A percentile compares a stretch with the other conserved stretches of the same genome.
phyloP scores from a whole-genome alignment of 2,797 vertebrate species.

The Scomberomorus guttatus region DNA sequence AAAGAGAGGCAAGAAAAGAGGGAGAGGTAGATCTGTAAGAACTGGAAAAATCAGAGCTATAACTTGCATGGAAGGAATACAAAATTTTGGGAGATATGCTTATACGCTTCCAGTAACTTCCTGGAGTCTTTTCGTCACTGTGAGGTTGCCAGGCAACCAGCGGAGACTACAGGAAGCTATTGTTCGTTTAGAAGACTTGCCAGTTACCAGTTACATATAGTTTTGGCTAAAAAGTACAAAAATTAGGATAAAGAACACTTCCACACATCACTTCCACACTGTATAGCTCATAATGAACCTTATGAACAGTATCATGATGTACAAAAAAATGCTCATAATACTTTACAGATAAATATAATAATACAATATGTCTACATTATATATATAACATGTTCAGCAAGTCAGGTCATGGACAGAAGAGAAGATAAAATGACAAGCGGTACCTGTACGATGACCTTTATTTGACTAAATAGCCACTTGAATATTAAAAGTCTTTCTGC shows the following conservation, averaged over 20 bases:
- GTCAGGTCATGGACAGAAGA: conserved; percentile 7
- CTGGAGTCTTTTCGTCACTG: background rate
- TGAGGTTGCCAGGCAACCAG: background rate
- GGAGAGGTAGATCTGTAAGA: conserved; percentile 1
- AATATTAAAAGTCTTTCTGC: conserved; percentile 48
- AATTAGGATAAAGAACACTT: background rate
- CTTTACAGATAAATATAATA: too few relatives aligned
- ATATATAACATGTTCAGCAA: background rate
- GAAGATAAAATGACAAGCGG: conserved; percentile 5
- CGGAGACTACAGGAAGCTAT: background rate
- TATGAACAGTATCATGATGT: background rate
- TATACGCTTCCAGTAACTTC: background rate
- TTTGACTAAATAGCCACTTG: conserved; percentile 51
- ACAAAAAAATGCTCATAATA: background rate
- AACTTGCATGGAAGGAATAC: conserved; percentile 8
- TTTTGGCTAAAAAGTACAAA: background rate
- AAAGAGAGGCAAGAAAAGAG: conserved; percentile 15
- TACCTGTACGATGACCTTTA: conserved; percentile 51
- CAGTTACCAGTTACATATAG: background rate
- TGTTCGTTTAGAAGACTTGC: background rate
- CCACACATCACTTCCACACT: background rate
- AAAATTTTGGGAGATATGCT: background rate
- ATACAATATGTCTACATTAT: background rate
- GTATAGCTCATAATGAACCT: background rate
- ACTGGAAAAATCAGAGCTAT: conserved; percentile 7